phyloP scores from a whole-genome alignment of 1,140 invertebrate genomes.

The Procambarus virginalis region DNA sequence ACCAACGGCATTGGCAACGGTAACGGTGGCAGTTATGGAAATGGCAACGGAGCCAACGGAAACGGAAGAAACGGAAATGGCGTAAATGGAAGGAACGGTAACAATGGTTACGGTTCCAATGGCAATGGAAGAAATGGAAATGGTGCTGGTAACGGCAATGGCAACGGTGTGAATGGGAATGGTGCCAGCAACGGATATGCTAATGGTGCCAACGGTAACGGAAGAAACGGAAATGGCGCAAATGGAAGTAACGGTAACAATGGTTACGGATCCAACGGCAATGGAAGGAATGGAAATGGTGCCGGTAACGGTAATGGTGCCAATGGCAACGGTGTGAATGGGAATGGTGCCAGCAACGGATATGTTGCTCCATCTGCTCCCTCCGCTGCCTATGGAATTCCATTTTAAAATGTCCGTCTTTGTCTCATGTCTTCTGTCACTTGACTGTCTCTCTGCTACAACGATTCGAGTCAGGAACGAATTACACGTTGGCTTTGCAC shows the following conservation, averaged over 20 bases:
- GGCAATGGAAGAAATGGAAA: background rate
- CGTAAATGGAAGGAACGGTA: background rate
- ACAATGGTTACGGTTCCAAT: background rate
- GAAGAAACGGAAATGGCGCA: too few species aligned
- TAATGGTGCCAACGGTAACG: too few species aligned
- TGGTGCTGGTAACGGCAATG: too few species aligned
- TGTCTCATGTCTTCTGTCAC: background rate
- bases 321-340: too few species aligned
- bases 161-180: too few species aligned
- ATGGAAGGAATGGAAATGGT: too few species aligned
- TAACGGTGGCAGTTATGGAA: background rate
- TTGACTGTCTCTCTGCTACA: background rate
- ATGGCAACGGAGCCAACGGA: background rate
- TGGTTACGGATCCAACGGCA: too few species aligned
- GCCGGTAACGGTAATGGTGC: too few species aligned
- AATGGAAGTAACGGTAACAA: too few species aligned
- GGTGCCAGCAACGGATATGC: background rate
- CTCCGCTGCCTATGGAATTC: constrained; percentile 4
- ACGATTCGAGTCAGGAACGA: background rate
- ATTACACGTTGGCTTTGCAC: background rate
- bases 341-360: background rate
- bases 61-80: background rate
- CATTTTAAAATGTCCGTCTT: background rate
- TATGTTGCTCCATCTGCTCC: background rate
- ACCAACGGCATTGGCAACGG: background rate